Base-by-base conservation (phyloP, 1,140 invertebrate species). In the Mycetomoellerius zeteki region DNA sequence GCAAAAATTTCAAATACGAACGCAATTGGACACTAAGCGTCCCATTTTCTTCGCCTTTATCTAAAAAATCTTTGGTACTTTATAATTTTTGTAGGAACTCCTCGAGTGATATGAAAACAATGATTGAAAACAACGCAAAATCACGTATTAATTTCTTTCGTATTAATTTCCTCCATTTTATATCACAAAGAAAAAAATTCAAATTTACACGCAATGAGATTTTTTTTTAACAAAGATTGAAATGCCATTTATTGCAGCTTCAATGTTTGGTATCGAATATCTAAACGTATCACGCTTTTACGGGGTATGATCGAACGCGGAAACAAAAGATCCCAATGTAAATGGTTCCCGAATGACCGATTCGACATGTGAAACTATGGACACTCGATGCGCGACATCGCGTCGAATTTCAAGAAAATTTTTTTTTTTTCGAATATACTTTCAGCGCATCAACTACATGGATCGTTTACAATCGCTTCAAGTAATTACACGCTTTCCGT, bases 371-470 rank as follows among this genome's bases (percentile, higher is more conserved):
- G 62, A 80, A 69, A 69, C 77, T 54, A 19, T 33, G n/a, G 14
- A 80, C 14, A 37, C 14, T n/a, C 30, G n/a, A 80, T 47, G 33
- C 62, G 27, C 21, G 52, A 19, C n/a, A 37, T 43, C 19, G 73
- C 75, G 27, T 80, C n/a, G 21, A 69, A 54, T 69, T 80, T 80
- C 77, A 47, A 7, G 14, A 54, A 80, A 69, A 69, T n/a, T 69
- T 80, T 47, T 24, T 43, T 43, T 43, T 43, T 43, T 43, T 43
- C 77, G 43, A 37, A 47, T n/a, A 4, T n/a, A 2, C 47, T 80
- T 33, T 67, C 12, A 21, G 14, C 7, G 75, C 21, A 16, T 58
- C n/a, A 5, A 37, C 7, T 60, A 10, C 37, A 8, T 43, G 24
- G 0, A 30, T 33, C 24, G 33, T 33, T 54, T 21, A 21, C 37